phyloP scores from a whole-genome alignment of 2,113 vertebrate species.

The Rhegmatorhina hoffmannsi region DNA sequence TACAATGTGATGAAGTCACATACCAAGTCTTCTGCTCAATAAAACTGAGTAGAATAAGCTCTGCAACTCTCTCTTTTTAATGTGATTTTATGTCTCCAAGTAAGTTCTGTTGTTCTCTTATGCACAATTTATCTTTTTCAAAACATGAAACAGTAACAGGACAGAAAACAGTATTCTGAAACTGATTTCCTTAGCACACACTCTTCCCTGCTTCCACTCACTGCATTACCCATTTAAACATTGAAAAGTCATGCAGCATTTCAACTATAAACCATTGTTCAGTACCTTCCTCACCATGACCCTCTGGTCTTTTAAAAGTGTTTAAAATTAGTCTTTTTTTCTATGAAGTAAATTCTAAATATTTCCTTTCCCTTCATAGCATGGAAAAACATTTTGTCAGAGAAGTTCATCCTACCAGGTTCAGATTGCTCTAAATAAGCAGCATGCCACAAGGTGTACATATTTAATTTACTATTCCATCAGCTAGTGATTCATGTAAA shows the following conservation, averaged over 20 bases:
- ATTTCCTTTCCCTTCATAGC: background rate
- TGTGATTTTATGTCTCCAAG: background rate
- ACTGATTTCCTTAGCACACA: background rate
- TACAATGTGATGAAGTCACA: background rate
- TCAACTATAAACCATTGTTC: background rate
- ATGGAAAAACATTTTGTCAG: background rate
- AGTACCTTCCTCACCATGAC: background rate
- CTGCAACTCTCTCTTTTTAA: background rate
- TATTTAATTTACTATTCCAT: background rate
- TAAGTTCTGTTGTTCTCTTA: background rate
- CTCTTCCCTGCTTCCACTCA: background rate
- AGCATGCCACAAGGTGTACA: accelerated
- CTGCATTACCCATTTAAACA: background rate
- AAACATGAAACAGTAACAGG: background rate
- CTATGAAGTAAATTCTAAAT: background rate
- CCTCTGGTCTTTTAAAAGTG: background rate
- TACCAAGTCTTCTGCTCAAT: background rate
- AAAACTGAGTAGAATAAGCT: background rate
- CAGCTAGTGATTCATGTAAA: background rate
- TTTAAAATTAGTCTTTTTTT: background rate
- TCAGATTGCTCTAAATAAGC: background rate
- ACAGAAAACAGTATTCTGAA: background rate
- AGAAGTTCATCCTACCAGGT: background rate
- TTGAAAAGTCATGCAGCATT: background rate
- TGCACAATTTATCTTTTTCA: background rate